These are phyloP conservation scores for Gallirallus australis DNA, from an alignment of 2,797 vertebrate genomes.

Conservation along the genomic window DNA sequence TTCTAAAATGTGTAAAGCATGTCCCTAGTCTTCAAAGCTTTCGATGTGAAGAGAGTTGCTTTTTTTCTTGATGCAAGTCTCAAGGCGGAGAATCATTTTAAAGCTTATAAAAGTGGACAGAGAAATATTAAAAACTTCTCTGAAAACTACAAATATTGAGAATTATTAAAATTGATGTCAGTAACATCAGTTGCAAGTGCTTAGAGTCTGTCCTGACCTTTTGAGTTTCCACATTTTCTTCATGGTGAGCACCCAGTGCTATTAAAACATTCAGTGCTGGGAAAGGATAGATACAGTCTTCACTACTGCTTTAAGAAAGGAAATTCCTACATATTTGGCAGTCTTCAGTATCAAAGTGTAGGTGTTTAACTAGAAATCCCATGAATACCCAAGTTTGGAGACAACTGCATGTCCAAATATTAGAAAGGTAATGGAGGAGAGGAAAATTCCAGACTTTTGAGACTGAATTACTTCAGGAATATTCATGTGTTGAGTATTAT, in stretches of 20 bases:
- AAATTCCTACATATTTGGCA: slow-evolving; percentile 85
- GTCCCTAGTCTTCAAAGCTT: slow-evolving; percentile 79
- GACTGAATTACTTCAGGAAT: slow-evolving; percentile 77
- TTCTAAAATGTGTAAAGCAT: slow-evolving; percentile 69
- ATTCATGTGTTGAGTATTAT: slow-evolving; percentile 76
- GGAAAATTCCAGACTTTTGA: slow-evolving; percentile 77
- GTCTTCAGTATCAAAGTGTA: slow-evolving; percentile 83
- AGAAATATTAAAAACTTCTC: slow-evolving; percentile 83
- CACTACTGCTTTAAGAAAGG: slow-evolving; percentile 78
- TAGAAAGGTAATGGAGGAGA: slow-evolving; percentile 77
- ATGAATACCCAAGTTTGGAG: slow-evolving; percentile 81
- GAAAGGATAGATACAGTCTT: slow-evolving; percentile 78
- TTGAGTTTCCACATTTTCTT: slow-evolving; percentile 78
- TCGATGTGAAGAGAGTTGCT: slow-evolving; percentile 80
- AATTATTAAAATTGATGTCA: slow-evolving; percentile 82
- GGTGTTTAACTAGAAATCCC: slow-evolving; percentile 81
- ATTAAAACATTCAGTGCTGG: slow-evolving; percentile 83
- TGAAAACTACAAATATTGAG: slow-evolving; percentile 82
- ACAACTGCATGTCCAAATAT: slow-evolving; percentile 78
- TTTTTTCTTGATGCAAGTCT: slow-evolving; percentile 81
- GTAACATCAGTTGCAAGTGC: slow-evolving; percentile 81
- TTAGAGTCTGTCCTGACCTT: slow-evolving; percentile 79
- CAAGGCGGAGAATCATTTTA: slow-evolving; percentile 83
- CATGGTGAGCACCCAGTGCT: slow-evolving; percentile 80
- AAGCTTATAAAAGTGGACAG: slow-evolving; percentile 86